phyloP scores from a whole-genome alignment of 2,888 invertebrate species.

The Siphlonurus alternatus region DNA sequence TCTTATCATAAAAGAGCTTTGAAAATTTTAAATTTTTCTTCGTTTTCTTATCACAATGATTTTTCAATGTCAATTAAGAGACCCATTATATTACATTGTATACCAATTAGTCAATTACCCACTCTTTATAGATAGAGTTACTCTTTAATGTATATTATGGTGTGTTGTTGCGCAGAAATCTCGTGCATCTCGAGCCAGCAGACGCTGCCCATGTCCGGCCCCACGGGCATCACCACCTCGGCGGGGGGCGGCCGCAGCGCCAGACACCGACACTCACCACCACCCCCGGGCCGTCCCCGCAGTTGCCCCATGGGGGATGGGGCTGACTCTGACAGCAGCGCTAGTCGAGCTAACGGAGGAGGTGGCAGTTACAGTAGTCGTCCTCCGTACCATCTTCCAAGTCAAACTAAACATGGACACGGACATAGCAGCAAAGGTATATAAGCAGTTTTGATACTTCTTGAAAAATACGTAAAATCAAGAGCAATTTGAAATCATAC shows the following conservation, averaged over 20 bases:
- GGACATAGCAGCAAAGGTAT: neutral
- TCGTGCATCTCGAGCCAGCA: conserved; percentile 25
- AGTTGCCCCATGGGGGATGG: conserved; percentile 14
- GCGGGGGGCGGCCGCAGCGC: conserved; percentile 10
- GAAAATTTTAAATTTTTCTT: no score
- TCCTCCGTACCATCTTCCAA: neutral
- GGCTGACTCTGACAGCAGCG: conserved; percentile 4
- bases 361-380: neutral
- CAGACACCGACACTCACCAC: conserved; percentile 5
- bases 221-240: conserved; percentile 10
- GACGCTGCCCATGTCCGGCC: conserved; percentile 20
- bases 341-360: neutral
- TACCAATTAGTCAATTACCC: no score
- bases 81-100: no score
- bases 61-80: no score
- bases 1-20: no score
- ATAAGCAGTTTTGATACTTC: neutral
- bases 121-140: no score
- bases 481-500: no score
- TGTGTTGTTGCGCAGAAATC: conserved; percentile 21
- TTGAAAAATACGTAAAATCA: no score
- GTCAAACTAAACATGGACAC: neutral
- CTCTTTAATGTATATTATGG: no score
- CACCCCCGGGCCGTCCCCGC: conserved; percentile 11
- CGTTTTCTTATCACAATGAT: no score